Base-by-base conservation (phyloP, 2,888 invertebrate species). In the Netelia inedita region DNA sequence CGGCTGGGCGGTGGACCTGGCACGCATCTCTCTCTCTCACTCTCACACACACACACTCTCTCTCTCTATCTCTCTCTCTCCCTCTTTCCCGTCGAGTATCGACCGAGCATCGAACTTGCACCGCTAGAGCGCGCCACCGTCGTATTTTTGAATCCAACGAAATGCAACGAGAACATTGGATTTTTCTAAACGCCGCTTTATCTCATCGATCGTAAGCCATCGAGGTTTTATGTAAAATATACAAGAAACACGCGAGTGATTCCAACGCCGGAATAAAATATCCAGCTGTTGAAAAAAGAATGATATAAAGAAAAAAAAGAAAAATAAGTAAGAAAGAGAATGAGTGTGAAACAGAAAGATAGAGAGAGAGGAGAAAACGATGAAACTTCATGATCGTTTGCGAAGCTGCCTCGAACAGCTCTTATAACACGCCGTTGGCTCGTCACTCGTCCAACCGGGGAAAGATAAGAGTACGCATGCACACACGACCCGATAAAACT, bases 91-190 rank as follows among this genome's bases (percentile, higher is more conserved):
- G 86, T 84, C 76, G 82, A 87, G 87, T 91, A 92, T 92, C 91
- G 92, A 92, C 90, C 92, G 89, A 88, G 89, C 86, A 91, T 90
- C 91, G 92, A 92, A 93, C 91, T 90, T 93, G 93, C 92, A 92
- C 89, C 88, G 86, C 87, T 87, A 89, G 90, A 91, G 89, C 91
- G 90, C 91, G 90, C 89, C 23, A 87, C 74, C 88, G 87, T 73
- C 85, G 75, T 72, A 72, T 28, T 28, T 6, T 55, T 59, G 28
- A 41, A n/a, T 35, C n/a, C 19, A 55, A 55, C 72, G 78, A 82
- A 85, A 86, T 55, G 50, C 11, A 63, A n/a, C 23, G 9, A 57
- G 9, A 19, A 21, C 16, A 19, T 57, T 19, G 57, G 2, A 57
- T 21, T 21, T 1, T 8, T 19, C 1, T 16, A 57, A 21, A 21